Conservation (phyloP, 2,888 invertebrate genomes). For the Papilio protenor region DNA sequence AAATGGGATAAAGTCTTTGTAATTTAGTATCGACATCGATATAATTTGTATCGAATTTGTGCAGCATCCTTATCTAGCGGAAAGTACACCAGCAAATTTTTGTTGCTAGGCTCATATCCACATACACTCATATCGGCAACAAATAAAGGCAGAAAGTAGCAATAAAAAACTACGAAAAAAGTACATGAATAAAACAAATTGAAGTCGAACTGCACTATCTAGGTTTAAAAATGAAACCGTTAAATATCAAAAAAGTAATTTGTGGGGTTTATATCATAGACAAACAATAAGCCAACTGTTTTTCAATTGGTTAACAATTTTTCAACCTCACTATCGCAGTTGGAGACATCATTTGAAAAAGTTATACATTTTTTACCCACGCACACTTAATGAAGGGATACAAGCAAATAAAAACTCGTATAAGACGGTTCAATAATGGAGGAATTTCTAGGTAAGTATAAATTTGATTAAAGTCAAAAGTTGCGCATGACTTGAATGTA, state of each 20-base stretch:
- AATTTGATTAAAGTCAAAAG: not conserved
- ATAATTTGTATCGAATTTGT: too few relatives aligned
- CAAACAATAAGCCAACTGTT: slow-evolving; percentile 46
- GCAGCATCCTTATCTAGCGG: too few relatives aligned
- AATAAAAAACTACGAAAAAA: too few relatives aligned
- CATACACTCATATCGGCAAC: too few relatives aligned
- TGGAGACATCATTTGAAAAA: slow-evolving; percentile 40
- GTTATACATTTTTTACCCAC: slow-evolving; percentile 21
- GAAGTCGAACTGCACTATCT: not conserved
- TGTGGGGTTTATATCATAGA: not conserved
- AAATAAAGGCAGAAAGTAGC: too few relatives aligned
- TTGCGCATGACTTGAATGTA: too few relatives aligned
- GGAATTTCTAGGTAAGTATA: not conserved
- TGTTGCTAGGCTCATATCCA: too few relatives aligned
- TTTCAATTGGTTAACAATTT: slow-evolving; percentile 41
- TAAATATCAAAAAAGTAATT: slow-evolving; percentile 4
- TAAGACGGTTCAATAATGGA: slow-evolving; percentile 27
- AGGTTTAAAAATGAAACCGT: slow-evolving; percentile 1
- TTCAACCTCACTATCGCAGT: slow-evolving; percentile 40
- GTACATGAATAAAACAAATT: not conserved
- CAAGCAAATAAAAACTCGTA: slow-evolving; percentile 35
- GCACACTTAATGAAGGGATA: slow-evolving; percentile 27
- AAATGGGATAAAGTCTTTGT: too few relatives aligned
- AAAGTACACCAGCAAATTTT: too few relatives aligned
- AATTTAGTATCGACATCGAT: too few relatives aligned